Conservation (phyloP, 2,113 vertebrate species). For the Gila orcuttii region DNA sequence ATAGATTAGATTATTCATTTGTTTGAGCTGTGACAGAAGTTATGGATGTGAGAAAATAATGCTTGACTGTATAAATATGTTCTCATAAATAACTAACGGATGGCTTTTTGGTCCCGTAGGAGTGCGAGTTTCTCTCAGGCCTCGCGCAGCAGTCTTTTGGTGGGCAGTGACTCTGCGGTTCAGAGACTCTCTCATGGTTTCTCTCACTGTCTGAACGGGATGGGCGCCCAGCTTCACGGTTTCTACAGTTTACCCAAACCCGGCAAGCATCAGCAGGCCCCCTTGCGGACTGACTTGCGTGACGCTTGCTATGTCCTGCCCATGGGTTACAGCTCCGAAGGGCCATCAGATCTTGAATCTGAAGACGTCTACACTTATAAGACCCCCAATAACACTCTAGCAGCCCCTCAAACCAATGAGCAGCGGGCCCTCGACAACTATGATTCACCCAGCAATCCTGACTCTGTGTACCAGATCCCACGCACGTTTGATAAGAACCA, state of each 20-base stretch:
- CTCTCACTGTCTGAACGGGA: constrained; percentile 87
- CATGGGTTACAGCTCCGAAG: constrained; percentile 81
- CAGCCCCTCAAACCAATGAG: constrained; percentile 75
- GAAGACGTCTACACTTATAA: constrained; percentile 94
- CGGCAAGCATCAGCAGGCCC: constrained; percentile 78
- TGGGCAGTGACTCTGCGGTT: constrained; percentile 85
- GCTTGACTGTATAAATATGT: background rate
- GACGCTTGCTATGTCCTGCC: constrained; percentile 91
- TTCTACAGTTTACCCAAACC: constrained; percentile 96
- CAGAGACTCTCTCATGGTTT: constrained; percentile 93
- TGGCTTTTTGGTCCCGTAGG: constrained; percentile 66
- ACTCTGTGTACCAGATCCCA: constrained; percentile 93
- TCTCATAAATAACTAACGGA: background rate
- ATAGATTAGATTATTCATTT: background rate
- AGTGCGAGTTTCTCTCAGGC: constrained; percentile 98
- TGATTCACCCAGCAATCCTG: constrained; percentile 83
- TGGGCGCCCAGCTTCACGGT: constrained; percentile 83
- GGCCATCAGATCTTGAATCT: constrained; percentile 80
- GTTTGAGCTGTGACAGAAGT: background rate
- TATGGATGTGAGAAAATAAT: background rate
- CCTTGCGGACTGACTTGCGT: constrained; percentile 60
- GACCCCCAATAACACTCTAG: constrained; percentile 89
- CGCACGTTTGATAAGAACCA: constrained; percentile 96
- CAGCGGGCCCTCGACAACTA: constrained; percentile 84
- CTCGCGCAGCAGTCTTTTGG: constrained; percentile 83